Percentiles rank a stretch among this genome's conserved stretches.
Conservation (phyloP, 1,140 invertebrate species). For the Centruroides vittatus region DNA sequence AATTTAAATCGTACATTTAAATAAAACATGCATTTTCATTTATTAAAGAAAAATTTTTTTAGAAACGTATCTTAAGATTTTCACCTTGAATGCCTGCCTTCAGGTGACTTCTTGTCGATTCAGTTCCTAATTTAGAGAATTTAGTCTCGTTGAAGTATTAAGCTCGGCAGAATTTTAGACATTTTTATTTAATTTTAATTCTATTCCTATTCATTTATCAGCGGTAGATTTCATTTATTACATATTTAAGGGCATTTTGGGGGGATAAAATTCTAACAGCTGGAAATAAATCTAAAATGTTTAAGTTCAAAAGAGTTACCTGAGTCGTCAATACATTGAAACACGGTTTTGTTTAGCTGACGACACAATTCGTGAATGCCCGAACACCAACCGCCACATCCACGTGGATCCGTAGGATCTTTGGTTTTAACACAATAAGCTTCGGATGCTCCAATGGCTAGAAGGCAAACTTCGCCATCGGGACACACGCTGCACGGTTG, state of each 20-base stretch:
- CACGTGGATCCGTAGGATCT: slow-evolving; percentile 49
- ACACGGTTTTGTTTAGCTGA: slow-evolving; percentile 41
- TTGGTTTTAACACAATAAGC: slow-evolving; percentile 41
- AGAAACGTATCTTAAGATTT: slow-evolving; percentile 7
- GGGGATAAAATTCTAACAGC: no score
- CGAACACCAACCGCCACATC: slow-evolving; percentile 54
- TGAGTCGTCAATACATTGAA: slow-evolving; percentile 29
- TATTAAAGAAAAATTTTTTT: neutral
- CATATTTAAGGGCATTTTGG: no score
- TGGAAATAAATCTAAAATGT: no score
- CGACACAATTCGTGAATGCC: slow-evolving; percentile 54
- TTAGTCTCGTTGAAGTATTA: no score
- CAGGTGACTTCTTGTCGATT: neutral
- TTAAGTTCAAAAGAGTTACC: slow-evolving; percentile 1
- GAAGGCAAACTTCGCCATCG: slow-evolving; percentile 43
- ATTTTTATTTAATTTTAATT: no score
- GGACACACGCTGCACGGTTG: slow-evolving; percentile 18
- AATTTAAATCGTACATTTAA: neutral
- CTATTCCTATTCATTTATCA: no score
- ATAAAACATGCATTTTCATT: neutral
- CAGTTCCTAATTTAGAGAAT: no score
- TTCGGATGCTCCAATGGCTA: slow-evolving; percentile 39
- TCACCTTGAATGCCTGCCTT: neutral
- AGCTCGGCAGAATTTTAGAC: no score
- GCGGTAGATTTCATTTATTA: no score